These are phyloP conservation scores for Paradoxurus hermaphroditus DNA, from an alignment of 2,113 vertebrate species.

Conservation along the genomic window DNA sequence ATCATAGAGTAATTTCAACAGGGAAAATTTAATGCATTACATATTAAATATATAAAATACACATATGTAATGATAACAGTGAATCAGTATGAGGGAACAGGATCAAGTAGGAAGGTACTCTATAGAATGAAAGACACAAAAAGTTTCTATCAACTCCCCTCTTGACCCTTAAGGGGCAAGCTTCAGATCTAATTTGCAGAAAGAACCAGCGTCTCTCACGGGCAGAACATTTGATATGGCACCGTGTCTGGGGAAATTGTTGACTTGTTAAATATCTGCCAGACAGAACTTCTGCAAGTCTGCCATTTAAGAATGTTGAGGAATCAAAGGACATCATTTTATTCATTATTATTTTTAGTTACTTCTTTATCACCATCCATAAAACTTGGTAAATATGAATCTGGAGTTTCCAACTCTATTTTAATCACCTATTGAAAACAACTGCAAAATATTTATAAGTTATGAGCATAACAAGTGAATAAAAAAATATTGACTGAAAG, in stretches of 20 bases:
- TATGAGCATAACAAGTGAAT: neutral
- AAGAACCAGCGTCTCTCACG: neutral
- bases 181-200: neutral
- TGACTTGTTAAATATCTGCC: neutral
- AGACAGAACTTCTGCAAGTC: neutral
- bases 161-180: neutral
- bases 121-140: neutral
- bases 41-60: neutral
- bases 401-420: neutral
- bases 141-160: fast-evolving
- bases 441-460: neutral
- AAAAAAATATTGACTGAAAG: neutral
- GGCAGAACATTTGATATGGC: neutral
- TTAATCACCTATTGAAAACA: neutral
- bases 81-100: neutral
- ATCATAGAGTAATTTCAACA: neutral
- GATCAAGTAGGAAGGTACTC: neutral
- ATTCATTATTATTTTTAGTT: neutral
- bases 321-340: neutral
- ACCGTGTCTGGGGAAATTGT: neutral
- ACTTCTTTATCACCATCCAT: neutral
- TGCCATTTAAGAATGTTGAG: neutral
- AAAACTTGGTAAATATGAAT: neutral
- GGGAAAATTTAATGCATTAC: neutral
- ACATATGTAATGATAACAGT: neutral